These are phyloP conservation scores for Hydrozoanthus gracilis DNA, from an alignment of 92 coral and sea anemone species.

Conservation along the genomic window DNA sequence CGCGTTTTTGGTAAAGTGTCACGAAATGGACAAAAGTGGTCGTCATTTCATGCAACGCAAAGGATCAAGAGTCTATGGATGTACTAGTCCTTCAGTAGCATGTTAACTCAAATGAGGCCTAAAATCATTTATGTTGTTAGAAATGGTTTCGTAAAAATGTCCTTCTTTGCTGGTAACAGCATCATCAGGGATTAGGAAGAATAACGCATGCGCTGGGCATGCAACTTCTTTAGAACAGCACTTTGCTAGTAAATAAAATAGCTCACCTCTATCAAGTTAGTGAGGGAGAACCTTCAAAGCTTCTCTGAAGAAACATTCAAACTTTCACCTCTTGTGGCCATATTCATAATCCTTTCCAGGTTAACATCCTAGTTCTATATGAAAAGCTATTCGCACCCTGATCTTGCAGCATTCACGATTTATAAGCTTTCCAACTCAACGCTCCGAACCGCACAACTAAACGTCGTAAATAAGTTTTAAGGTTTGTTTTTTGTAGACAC, in stretches of 20 bases:
- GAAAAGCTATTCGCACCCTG: neutral
- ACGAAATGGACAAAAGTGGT: neutral
- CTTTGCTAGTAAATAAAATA: no score
- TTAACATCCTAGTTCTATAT: neutral
- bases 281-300: neutral
- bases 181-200: no score
- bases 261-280: neutral
- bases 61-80: neutral
- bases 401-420: no score
- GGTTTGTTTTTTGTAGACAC: neutral
- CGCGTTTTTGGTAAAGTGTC: conserved; percentile 6
- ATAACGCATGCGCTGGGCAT: no score
- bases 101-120: no score
- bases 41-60: neutral
- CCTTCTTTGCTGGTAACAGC: no score
- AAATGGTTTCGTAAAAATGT: no score
- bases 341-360: neutral
- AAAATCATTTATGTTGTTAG: no score
- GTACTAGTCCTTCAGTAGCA: no score
- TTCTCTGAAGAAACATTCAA: neutral
- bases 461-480: neutral
- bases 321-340: neutral
- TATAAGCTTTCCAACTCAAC: no score
- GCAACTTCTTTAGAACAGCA: no score
- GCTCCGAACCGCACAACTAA: no score